Evolutionary conservation across 2,888 invertebrate species (phyloP).

Genomic region (Rhagonycha lutea): DNA sequence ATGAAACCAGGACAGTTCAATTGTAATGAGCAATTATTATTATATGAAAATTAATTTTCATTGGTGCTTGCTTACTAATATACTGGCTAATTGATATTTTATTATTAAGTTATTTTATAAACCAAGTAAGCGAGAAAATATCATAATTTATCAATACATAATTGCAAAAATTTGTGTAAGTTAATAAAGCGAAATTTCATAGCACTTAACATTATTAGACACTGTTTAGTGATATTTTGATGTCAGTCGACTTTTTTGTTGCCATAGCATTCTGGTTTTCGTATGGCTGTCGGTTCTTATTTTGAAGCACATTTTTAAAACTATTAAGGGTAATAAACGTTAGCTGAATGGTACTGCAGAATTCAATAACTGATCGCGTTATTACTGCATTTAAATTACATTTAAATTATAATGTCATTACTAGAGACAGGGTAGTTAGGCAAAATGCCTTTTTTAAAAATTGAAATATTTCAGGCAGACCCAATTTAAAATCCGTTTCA

Average conservation of each 20-base stretch:
- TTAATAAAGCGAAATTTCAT: not conserved
- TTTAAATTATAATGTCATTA: not conserved
- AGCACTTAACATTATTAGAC: not conserved
- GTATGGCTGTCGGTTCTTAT: not conserved
- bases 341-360: not conserved
- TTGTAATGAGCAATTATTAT: not conserved
- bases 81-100: not conserved
- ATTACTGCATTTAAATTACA: not conserved
- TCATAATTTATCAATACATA: not conserved
- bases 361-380: not conserved
- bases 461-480: no score
- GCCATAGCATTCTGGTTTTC: not conserved
- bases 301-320: not conserved
- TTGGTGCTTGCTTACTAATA: not conserved
- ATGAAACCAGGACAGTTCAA: not conserved
- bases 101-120: not conserved
- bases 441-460: no score
- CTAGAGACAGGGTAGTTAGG: no score
- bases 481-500: no score
- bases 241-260: not conserved
- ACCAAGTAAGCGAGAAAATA: not conserved
- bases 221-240: not conserved
- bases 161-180: not conserved
- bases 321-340: not conserved
- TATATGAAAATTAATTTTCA: not conserved